Percentiles rank a stretch among this genome's conserved stretches.
Evolutionary conservation across 1,140 invertebrate genomes (phyloP).

Genomic region (Globodera rostochiensis): DNA sequence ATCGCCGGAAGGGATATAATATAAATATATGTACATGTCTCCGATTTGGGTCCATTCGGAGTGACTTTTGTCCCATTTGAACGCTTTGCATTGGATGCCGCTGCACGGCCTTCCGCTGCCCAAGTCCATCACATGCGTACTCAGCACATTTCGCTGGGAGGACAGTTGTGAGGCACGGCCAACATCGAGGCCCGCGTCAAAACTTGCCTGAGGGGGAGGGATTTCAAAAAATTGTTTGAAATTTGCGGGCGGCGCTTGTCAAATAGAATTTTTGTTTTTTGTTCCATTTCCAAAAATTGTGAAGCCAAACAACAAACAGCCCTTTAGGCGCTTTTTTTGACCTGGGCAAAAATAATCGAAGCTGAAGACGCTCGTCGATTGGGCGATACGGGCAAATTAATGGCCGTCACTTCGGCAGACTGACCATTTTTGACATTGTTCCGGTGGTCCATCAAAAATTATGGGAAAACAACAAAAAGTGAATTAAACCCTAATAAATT

Average conservation of each 20-base stretch:
- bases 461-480: neutral
- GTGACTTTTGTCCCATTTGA: slow-evolving; percentile 7
- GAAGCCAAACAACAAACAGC: neutral
- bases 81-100: slow-evolving; percentile 13
- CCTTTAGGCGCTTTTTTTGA: neutral
- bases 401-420: neutral
- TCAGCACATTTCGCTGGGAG: slow-evolving; percentile 9
- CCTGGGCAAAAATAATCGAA: neutral
- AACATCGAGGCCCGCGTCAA: slow-evolving; percentile 3
- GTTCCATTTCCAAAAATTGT: neutral
- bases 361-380: neutral
- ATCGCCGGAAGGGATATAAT: neutral
- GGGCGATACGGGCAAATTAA: neutral
- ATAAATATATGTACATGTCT: neutral
- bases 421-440: neutral
- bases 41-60: slow-evolving; percentile 8
- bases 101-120: slow-evolving; percentile 1
- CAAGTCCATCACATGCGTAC: slow-evolving; percentile 4
- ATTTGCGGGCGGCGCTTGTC: neutral
- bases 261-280: neutral
- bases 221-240: neutral
- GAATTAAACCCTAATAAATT: too few species aligned
- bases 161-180: neutral
- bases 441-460: neutral
- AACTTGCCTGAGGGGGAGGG: neutral